Conservation (phyloP, 37 sponge, comb jelly and placozoan species). For the Amphimedon queenslandica region DNA sequence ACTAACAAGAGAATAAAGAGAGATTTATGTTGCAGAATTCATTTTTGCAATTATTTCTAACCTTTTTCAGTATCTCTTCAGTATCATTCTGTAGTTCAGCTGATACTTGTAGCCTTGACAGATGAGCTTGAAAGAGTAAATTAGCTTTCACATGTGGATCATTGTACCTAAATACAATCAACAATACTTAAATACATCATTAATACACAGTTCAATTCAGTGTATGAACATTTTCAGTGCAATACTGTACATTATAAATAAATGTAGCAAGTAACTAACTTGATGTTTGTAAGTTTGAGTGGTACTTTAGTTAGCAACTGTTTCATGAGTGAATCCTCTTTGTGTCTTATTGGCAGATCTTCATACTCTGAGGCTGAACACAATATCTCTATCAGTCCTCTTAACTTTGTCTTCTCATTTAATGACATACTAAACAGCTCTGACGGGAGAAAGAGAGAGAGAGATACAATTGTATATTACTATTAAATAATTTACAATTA, state of each 20-base stretch:
- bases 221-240: too few relatives aligned
- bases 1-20: background rate
- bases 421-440: constrained; percentile 97
- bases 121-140: constrained; percentile 94
- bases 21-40: background rate
- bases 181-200: too few relatives aligned
- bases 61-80: constrained; percentile 89
- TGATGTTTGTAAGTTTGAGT: constrained; percentile 77
- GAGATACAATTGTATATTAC: background rate
- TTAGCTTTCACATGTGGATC: constrained; percentile 95
- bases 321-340: constrained; percentile 84
- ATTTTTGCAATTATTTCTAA: constrained; percentile 7
- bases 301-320: constrained; percentile 89
- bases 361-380: constrained; percentile 93
- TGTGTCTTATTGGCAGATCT: constrained; percentile 84
- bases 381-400: constrained; percentile 93
- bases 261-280: background rate
- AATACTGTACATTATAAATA: too few relatives aligned
- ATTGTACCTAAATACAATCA: constrained; percentile 46
- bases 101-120: constrained; percentile 89
- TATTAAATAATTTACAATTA: constrained; percentile 1
- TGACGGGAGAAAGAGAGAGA: constrained; percentile 16
- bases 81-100: constrained; percentile 97
- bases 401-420: constrained; percentile 94
- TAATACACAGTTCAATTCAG: too few relatives aligned